Percentiles rank a stretch among this genome's conserved stretches.
These are phyloP conservation scores for Oxyura jamaicensis DNA, from an alignment of 2,113 vertebrate genomes.

Conservation along the genomic window DNA sequence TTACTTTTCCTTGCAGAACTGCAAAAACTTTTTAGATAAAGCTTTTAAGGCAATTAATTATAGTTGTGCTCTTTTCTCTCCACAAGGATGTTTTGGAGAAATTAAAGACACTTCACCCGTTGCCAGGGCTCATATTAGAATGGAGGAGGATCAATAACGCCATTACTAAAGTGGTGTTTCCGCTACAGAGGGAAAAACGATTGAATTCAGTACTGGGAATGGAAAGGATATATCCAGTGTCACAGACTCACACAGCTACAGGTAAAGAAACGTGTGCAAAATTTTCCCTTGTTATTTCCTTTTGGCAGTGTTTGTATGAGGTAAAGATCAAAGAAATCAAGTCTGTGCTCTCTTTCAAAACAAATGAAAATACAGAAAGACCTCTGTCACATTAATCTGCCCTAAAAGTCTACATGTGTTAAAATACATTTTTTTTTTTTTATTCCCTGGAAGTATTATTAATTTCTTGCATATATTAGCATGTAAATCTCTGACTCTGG, in stretches of 20 bases:
- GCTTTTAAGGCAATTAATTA: conserved; percentile 17
- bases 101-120: conserved; percentile 86
- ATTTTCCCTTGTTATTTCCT: not conserved
- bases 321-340: not conserved
- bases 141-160: conserved; percentile 96
- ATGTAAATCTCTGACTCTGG: not conserved
- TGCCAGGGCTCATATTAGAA: conserved; percentile 92
- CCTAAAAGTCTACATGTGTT: not conserved
- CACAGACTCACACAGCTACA: conserved; percentile 94
- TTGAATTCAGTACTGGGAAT: conserved; percentile 84
- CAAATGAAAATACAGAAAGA: not conserved
- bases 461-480: not conserved
- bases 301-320: not conserved
- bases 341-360: not conserved
- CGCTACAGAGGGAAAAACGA: conserved; percentile 89
- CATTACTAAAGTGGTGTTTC: conserved; percentile 94
- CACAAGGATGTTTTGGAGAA: conserved; percentile 91
- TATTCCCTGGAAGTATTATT: not conserved
- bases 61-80: conserved; percentile 26
- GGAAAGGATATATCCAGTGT: conserved; percentile 91
- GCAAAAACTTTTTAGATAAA: not conserved
- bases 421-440: not conserved
- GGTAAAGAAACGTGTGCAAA: conserved; percentile 73
- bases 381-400: not conserved
- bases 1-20: not conserved